Base-by-base conservation (phyloP, 2,797 vertebrate species). In the Cirrhinus mrigala region DNA sequence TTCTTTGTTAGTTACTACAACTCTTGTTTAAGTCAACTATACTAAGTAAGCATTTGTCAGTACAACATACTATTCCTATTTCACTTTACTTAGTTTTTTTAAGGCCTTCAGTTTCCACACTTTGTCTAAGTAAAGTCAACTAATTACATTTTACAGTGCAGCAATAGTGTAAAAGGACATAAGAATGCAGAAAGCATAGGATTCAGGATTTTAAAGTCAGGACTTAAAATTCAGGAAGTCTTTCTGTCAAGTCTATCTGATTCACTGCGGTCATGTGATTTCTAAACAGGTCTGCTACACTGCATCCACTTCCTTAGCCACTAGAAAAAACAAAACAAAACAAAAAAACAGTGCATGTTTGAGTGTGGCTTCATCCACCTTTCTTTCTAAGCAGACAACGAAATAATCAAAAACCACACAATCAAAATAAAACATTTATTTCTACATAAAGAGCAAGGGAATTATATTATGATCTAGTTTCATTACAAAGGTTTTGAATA, bases 361-460 rank as follows among this genome's bases (percentile, higher is more conserved):
- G 24, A 1, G 4, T 46, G 81, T n/a, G 54, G 18, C 24, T 48
- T 74, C 4, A n/a, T 15, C 3, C 12, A 48, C 54, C 18, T 48
- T 33, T 62, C 27, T 60, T 7, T 16, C 18, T 22, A 11, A n/a
- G 2, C 9, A n/a, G 33, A 50, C 18, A 74, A 37, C 15, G 2
- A 54, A 82, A 60, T 4, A 1, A 24, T 44, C 14, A 24, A 75
- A 75, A 24, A n/a, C 16, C 11, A 40, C 20, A 52, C 2, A 66
- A 40, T 40, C 11, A 48, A 74, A 74, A 50, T 15, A 27, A 76
- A 75, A 66, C 50, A 76, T 83, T 83, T 83, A 83, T 77, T 83
- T 22, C 18, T 44, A n/a, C 7, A 68, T 15, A 14, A 82, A 62
- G 12, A 82, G n/a, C 16, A 68, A 54, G n/a, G 70, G 6, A 66